Conservation (phyloP, 2,113 vertebrate species). For the Budorcas taxicolor region DNA sequence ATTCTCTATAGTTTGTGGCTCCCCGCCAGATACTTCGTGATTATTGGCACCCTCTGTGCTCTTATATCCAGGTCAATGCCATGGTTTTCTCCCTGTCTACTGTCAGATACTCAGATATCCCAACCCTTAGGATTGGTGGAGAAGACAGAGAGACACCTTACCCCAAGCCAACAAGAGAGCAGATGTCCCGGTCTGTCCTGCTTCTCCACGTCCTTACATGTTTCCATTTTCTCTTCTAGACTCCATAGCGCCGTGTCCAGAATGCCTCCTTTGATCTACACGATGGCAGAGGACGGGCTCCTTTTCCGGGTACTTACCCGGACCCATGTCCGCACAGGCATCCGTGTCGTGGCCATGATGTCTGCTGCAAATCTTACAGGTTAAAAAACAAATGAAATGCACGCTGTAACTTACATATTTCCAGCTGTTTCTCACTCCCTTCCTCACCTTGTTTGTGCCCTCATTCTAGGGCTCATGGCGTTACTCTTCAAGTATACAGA, state of each 20-base stretch:
- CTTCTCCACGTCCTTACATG: background rate
- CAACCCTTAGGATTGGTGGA: background rate
- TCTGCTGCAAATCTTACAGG: conserved; percentile 86
- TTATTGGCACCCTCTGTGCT: conserved; percentile 80
- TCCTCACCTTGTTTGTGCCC: fast-evolving
- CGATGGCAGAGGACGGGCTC: background rate
- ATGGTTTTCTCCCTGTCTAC: background rate
- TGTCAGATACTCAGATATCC: background rate
- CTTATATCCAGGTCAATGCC: background rate
- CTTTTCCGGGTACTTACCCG: background rate
- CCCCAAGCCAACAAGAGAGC: background rate
- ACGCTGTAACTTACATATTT: background rate
- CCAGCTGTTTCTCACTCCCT: fast-evolving
- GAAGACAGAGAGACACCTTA: background rate
- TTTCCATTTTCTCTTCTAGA: background rate
- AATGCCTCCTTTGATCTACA: background rate
- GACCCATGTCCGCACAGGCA: background rate
- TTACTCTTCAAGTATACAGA: background rate
- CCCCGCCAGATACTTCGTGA: conserved; percentile 86
- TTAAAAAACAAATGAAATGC: conserved; percentile 43
- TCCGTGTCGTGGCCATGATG: background rate
- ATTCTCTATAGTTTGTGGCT: conserved; percentile 86
- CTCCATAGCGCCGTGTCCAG: fast-evolving
- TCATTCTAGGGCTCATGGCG: background rate
- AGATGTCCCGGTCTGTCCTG: background rate